Percentiles rank a stretch among this genome's conserved stretches.
Conservation (phyloP, 1,140 invertebrate genomes). For the Ptiloglossa arizonensis region DNA sequence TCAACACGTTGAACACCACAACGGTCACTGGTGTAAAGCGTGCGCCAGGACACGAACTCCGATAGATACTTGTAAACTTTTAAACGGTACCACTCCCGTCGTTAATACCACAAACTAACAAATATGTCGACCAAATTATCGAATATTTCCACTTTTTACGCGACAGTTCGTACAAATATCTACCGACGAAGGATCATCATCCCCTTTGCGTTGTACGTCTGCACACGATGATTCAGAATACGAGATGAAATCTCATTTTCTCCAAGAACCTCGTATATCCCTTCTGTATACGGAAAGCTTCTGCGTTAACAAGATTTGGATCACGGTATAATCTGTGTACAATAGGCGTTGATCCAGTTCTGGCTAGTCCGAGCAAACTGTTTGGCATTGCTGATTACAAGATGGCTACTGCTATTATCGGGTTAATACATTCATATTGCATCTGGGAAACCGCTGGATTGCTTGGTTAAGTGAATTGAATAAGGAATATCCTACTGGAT, state of each 20-base stretch:
- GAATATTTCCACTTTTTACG: no score
- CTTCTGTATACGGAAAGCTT: constrained; percentile 7
- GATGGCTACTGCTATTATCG: constrained; percentile 4
- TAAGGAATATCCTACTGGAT: no score
- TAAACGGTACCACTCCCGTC: no score
- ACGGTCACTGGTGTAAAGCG: no score
- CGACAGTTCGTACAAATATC: no score
- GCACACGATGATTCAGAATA: background rate
- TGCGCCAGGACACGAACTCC: no score
- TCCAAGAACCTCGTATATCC: background rate
- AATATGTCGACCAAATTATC: no score
- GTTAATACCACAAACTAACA: no score
- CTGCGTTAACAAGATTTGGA: constrained; percentile 41
- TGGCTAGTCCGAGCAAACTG: constrained; percentile 20
- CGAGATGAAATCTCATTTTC: background rate
- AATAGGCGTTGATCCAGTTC: constrained; percentile 21
- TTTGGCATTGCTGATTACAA: constrained; percentile 35
- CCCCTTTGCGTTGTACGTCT: background rate
- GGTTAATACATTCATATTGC: background rate
- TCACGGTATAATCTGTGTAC: constrained; percentile 33
- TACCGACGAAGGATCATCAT: no score
- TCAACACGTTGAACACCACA: no score
- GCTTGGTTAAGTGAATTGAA: no score
- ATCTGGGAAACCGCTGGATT: background rate
- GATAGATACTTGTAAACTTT: no score